phyloP scores from a whole-genome alignment of 2,888 invertebrate genomes.

The Malachius bipustulatus region DNA sequence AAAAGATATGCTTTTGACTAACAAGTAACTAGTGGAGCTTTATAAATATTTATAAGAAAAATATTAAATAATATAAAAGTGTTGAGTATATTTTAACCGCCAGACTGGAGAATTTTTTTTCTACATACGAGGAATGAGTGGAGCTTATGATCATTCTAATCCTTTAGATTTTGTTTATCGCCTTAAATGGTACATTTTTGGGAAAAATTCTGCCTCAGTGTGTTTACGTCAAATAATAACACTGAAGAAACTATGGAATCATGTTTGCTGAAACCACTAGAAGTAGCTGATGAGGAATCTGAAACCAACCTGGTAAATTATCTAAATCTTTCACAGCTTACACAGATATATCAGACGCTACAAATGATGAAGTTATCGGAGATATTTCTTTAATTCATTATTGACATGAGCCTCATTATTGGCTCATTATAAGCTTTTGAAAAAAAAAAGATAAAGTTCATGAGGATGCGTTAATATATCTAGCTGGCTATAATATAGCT shows the following conservation, averaged over 20 bases:
- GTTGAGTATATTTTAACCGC: slow-evolving; percentile 19
- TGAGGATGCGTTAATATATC: slow-evolving; percentile 11
- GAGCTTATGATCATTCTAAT: slow-evolving; percentile 21
- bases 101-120: slow-evolving; percentile 23
- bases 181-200: slow-evolving; percentile 22
- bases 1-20: slow-evolving; percentile 16
- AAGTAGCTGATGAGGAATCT: slow-evolving; percentile 7
- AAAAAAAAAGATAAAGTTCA: slow-evolving; percentile 11
- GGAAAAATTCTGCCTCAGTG: slow-evolving; percentile 20
- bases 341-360: too few relatives aligned
- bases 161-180: slow-evolving; percentile 19
- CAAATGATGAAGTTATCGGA: too few relatives aligned
- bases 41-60: slow-evolving; percentile 17
- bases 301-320: too few relatives aligned
- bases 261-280: slow-evolving; percentile 7
- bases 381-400: too few relatives aligned
- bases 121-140: slow-evolving; percentile 23
- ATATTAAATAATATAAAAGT: too few relatives aligned
- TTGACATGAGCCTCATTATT: slow-evolving; percentile 8
- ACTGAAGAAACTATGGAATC: slow-evolving; percentile 6
- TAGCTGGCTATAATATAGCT: slow-evolving; percentile 16
- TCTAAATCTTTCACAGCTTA: too few relatives aligned
- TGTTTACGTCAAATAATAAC: slow-evolving; percentile 16
- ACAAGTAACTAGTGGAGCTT: slow-evolving; percentile 13
- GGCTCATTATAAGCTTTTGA: slow-evolving; percentile 11